A percentile compares a stretch with the other conserved stretches of the same genome.
These are phyloP conservation scores for Thymelicus sylvestris DNA, from an alignment of 2,888 invertebrate genomes.

Conservation along the genomic window DNA sequence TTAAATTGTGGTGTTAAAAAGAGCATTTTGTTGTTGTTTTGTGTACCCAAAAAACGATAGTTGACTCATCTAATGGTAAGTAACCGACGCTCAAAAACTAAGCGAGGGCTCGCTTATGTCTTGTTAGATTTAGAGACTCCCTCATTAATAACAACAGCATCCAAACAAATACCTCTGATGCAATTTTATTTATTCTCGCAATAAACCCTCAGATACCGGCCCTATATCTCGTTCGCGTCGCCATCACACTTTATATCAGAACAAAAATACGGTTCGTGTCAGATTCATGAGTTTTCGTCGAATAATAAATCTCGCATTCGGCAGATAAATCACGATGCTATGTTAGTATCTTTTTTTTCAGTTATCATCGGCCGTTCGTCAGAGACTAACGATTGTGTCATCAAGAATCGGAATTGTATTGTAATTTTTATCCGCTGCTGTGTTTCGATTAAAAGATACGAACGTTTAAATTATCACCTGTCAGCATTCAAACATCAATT, in stretches of 20 bases:
- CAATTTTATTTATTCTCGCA: slow-evolving; percentile 37
- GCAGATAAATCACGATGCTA: slow-evolving; percentile 52
- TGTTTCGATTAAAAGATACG: slow-evolving; percentile 11
- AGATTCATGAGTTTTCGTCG: slow-evolving; percentile 54
- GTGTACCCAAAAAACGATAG: too few species aligned
- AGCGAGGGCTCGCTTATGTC: too few species aligned
- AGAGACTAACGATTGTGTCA: slow-evolving; percentile 38
- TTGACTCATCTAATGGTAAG: too few species aligned
- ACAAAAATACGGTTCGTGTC: slow-evolving; percentile 47
- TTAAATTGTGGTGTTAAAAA: too few species aligned
- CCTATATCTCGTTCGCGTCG: slow-evolving; percentile 51
- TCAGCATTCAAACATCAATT: slow-evolving; percentile 17
- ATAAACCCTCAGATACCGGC: slow-evolving; percentile 45
- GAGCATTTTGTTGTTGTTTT: too few species aligned
- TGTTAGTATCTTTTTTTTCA: slow-evolving; percentile 48
- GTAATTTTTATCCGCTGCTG: slow-evolving; percentile 7
- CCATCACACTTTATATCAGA: slow-evolving; percentile 49
- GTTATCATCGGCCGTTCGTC: slow-evolving; percentile 34
- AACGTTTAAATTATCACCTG: slow-evolving; percentile 14
- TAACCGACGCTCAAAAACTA: too few species aligned
- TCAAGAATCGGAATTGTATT: slow-evolving; percentile 16
- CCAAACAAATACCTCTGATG: slow-evolving; percentile 15
- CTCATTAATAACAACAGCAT: neutral
- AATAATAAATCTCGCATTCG: slow-evolving; percentile 56
- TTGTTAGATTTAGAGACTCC: neutral